These are phyloP conservation scores for Eidolon helvum DNA, from an alignment of 2,113 vertebrate genomes.

Conservation along the genomic window DNA sequence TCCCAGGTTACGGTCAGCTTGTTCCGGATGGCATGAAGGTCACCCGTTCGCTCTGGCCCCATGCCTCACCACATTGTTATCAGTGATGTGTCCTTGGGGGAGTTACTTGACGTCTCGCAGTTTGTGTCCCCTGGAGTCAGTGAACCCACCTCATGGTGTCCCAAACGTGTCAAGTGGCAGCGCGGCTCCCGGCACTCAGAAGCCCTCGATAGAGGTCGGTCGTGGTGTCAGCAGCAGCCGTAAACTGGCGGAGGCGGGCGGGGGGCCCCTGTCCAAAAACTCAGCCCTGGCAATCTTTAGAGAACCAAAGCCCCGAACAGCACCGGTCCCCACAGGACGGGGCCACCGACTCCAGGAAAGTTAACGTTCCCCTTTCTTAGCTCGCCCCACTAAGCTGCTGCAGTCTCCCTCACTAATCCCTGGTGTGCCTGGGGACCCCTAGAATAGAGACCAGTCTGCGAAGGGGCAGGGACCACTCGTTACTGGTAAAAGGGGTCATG, in stretches of 20 bases:
- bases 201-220: rapidly evolving
- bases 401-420: neutral
- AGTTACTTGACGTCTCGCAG: neutral
- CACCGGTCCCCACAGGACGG: neutral
- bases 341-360: neutral
- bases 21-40: neutral
- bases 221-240: neutral
- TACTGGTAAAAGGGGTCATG: neutral
- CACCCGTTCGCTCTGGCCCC: neutral
- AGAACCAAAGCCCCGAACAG: neutral
- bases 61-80: neutral
- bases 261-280: neutral
- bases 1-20: neutral
- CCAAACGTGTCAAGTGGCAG: neutral
- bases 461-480: neutral
- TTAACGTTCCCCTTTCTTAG: neutral
- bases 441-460: neutral
- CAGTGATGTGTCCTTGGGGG: neutral
- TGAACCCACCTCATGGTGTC: neutral
- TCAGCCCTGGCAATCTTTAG: neutral
- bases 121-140: neutral
- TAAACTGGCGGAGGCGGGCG: neutral
- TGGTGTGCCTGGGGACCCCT: neutral
- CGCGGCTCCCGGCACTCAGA: neutral
- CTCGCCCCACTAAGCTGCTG: neutral